Evolutionary conservation across 53 echinoderm and acorn worm species (phyloP), one percentile per base, ranked within the genome.

Genomic region (Zoroaster sp.): DNA sequence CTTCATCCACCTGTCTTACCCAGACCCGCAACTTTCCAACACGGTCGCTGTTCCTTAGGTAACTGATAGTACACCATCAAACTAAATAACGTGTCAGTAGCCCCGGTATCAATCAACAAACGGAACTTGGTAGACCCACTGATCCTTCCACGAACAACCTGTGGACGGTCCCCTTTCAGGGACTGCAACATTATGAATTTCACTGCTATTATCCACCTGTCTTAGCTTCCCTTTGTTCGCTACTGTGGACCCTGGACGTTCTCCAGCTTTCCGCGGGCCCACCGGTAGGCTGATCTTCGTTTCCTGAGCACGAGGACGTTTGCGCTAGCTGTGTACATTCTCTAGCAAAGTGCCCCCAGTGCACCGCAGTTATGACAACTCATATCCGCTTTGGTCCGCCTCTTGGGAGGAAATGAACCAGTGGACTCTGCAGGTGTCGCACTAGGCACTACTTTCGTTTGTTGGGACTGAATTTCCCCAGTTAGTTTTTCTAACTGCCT

Each of bases 71-170:
- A 93, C 33, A 83, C 39, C 37, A 36, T 32, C 15, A 51, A 68
- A 33, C 80, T 88, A 14, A 91, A 3, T 35, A 93, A 74, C 7
- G 89, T 93, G n/a, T 77, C 93, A 25, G 93, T 83, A 11, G 86
- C 76, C 18, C 93, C 90, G 5, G 93, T 93, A 41, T 93, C 90
- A 17, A 93, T 36, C n/a, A 90, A 54, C 28, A 87, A 68, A 6
- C 67, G 42, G 39, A 73, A 80, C 3, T 69, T 34, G 66, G 82
- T 88, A 12, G 15, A 41, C 30, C 82, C 15, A 21, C n/a, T 14
- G 12, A 42, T 25, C 88, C 94, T 32, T 75, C 68, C 3, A 93
- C 80, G 44, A 86, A 93, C 74, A 74, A 44, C 21, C 74, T 45
- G 44, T 74, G 44, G 42, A 43, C 23, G 74, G 21, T 25, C 74